Percentiles rank a stretch among this genome's conserved stretches.
These are phyloP conservation scores for Enteromius thamalakanensis DNA, from an alignment of 2,797 vertebrate genomes.

Conservation along the genomic window DNA sequence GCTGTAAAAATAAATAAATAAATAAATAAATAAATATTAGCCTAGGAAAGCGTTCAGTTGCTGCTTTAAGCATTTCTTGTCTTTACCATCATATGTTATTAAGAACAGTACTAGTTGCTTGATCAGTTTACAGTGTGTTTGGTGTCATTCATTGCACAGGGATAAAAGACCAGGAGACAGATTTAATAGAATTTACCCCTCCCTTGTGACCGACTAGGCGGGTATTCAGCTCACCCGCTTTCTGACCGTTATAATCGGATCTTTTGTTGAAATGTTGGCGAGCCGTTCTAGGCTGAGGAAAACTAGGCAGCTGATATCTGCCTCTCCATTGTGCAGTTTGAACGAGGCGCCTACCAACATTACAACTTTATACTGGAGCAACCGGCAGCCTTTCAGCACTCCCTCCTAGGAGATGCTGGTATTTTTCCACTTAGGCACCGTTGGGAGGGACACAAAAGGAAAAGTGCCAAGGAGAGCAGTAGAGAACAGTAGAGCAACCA, in stretches of 20 bases:
- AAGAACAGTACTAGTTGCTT: conserved; percentile 23
- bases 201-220: conserved; percentile 55
- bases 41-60: neutral
- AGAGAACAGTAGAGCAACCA: neutral
- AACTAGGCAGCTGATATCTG: conserved; percentile 67
- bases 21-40: neutral
- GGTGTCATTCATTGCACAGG: conserved; percentile 36
- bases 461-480: conserved; percentile 29
- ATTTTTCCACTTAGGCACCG: conserved; percentile 64
- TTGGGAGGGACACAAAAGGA: conserved; percentile 54
- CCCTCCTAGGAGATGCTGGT: conserved; percentile 56
- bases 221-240: conserved; percentile 54
- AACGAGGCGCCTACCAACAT: conserved; percentile 58
- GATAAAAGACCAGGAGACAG: conserved; percentile 44
- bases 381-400: conserved; percentile 57
- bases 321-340: conserved; percentile 63
- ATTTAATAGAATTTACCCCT: conserved; percentile 51
- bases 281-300: conserved; percentile 55
- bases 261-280: conserved; percentile 65
- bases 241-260: conserved; percentile 60
- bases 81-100: neutral
- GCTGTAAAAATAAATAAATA: neutral
- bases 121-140: conserved; percentile 38
- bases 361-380: conserved; percentile 58
- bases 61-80: neutral